Percentiles rank a stretch among this genome's conserved stretches.
Conservation (phyloP, 2,888 invertebrate species). For the Orgyia antiqua region DNA sequence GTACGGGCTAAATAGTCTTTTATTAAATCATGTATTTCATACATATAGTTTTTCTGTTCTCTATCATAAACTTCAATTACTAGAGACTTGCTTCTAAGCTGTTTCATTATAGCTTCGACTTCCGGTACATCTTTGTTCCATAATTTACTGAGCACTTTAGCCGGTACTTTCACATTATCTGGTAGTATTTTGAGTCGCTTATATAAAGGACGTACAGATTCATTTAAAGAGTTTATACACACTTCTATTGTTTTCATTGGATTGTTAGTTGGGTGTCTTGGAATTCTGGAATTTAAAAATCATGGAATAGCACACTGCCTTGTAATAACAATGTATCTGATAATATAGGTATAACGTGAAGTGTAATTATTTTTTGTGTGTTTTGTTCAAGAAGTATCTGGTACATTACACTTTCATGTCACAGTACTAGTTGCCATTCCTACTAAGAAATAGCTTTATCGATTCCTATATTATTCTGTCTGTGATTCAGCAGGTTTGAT, state of each 20-base stretch:
- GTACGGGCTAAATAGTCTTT: constrained; percentile 79
- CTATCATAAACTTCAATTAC: constrained; percentile 80
- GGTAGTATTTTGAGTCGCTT: constrained; percentile 81
- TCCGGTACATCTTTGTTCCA: constrained; percentile 56
- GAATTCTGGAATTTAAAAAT: constrained; percentile 36
- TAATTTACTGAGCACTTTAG: constrained; percentile 68
- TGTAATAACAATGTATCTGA: too few species aligned
- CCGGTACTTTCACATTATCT: constrained; percentile 83
- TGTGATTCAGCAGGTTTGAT: too few species aligned
- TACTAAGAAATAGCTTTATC: too few species aligned
- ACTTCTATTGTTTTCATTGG: constrained; percentile 76
- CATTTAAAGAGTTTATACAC: constrained; percentile 78
- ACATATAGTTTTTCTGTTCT: constrained; percentile 79
- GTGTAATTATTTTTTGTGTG: too few species aligned
- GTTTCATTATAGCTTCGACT: constrained; percentile 80
- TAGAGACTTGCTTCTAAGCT: constrained; percentile 82
- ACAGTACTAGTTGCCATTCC: too few species aligned
- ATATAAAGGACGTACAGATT: constrained; percentile 70
- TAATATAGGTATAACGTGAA: too few species aligned
- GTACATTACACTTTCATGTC: too few species aligned
- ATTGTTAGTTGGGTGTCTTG: constrained; percentile 42
- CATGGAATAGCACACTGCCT: not conserved
- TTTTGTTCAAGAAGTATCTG: too few species aligned
- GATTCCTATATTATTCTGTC: too few species aligned
- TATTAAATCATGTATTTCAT: constrained; percentile 84